Evolutionary conservation across 2,888 invertebrate genomes (phyloP).

Genomic region (Macrosiphum euphorbiae): DNA sequence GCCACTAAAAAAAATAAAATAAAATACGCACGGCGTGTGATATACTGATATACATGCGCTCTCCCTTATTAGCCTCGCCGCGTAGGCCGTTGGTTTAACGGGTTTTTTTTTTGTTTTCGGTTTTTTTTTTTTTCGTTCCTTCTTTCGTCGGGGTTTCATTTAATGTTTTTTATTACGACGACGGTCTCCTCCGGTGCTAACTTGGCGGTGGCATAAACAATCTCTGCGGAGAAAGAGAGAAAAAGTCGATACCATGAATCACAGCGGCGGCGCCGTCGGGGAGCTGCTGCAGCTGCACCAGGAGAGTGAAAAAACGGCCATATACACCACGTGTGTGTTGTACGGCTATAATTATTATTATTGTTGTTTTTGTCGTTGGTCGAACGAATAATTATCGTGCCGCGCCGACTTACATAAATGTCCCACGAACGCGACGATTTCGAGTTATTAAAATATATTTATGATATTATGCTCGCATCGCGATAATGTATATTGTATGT

Average conservation of each 20-base stretch:
- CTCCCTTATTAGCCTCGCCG: slow-evolving; percentile 29
- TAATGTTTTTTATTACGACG: slow-evolving; percentile 32
- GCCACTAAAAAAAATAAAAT: neutral
- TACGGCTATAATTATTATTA: neutral
- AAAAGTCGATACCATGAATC: neutral
- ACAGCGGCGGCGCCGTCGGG: slow-evolving; percentile 16
- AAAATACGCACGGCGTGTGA: slow-evolving; percentile 14
- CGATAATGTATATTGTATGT: neutral
- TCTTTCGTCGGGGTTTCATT: neutral
- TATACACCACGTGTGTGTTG: slow-evolving; percentile 32
- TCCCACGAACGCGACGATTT: slow-evolving; percentile 13
- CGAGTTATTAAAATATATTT: slow-evolving; percentile 4
- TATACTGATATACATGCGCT: slow-evolving; percentile 33
- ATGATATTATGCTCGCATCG: neutral
- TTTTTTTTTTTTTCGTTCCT: neutral
- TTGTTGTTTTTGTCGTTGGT: neutral
- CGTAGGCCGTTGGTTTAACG: slow-evolving; percentile 36
- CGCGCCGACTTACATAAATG: neutral
- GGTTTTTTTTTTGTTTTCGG: slow-evolving; percentile 21
- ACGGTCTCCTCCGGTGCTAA: neutral
- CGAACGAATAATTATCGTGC: neutral
- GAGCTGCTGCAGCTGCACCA: slow-evolving; percentile 11
- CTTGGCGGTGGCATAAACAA: neutral
- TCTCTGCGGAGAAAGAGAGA: neutral
- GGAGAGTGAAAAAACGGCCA: slow-evolving; percentile 4